These are phyloP conservation scores for Acanthornis magna DNA, from an alignment of 2,797 vertebrate species.

Conservation along the genomic window DNA sequence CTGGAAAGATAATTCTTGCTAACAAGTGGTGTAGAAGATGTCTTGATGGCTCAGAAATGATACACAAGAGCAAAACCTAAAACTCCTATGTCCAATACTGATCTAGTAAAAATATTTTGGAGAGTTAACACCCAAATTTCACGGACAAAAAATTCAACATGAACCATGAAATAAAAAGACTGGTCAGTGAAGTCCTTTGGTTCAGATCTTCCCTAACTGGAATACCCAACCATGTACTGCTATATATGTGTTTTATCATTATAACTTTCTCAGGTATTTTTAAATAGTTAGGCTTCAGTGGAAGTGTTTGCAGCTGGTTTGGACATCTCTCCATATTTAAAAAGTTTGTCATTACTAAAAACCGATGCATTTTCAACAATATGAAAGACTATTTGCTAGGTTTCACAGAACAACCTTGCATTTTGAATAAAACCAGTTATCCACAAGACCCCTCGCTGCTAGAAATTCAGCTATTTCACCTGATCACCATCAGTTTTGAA, in stretches of 20 bases:
- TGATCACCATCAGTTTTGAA: not conserved
- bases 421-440: not conserved
- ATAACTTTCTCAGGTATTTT: not conserved
- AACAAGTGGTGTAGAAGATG: not conserved
- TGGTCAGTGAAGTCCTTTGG: not conserved
- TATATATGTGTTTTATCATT: not conserved
- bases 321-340: not conserved
- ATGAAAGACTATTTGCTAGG: not conserved
- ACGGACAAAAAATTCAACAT: not conserved
- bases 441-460: not conserved
- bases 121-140: not conserved
- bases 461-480: not conserved
- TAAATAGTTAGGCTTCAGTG: not conserved
- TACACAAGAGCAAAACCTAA: not conserved
- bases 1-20: slow-evolving; percentile 2
- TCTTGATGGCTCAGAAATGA: not conserved
- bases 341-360: not conserved
- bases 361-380: not conserved
- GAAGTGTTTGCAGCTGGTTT: not conserved
- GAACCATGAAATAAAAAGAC: not conserved
- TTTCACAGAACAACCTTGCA: not conserved
- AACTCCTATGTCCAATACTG: not conserved
- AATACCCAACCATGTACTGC: not conserved
- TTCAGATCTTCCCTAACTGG: not conserved
- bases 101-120: not conserved